Conservation (phyloP, 1,140 invertebrate genomes). For the Drosophila tristis region DNA sequence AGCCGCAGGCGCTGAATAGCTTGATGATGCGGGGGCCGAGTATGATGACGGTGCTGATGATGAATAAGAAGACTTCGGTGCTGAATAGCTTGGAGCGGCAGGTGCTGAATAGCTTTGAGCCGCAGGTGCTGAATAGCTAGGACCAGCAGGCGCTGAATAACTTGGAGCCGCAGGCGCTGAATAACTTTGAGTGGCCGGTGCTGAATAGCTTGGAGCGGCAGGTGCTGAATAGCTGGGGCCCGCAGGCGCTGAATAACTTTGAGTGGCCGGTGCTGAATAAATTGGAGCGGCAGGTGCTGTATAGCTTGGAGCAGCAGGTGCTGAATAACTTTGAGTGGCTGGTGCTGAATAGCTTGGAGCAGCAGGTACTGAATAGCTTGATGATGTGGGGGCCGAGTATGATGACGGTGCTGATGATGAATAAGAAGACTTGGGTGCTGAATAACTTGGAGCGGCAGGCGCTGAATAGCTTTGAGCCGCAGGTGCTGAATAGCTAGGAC, state of each 20-base stretch:
- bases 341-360: conserved; percentile 17
- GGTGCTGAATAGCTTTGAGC: conserved; percentile 30
- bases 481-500: neutral
- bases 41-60: neutral
- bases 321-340: conserved; percentile 26
- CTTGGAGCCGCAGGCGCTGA: conserved; percentile 21
- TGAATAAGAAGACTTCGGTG: conserved; percentile 6
- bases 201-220: conserved; percentile 18
- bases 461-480: conserved; percentile 11
- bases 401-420: conserved; percentile 10
- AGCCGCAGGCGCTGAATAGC: conserved; percentile 26
- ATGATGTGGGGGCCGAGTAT: conserved; percentile 17
- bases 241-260: conserved; percentile 34
- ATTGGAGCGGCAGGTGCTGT: conserved; percentile 34
- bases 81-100: conserved; percentile 20
- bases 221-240: conserved; percentile 36
- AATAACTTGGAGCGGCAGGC: neutral
- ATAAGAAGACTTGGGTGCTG: conserved; percentile 9
- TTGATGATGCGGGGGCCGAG: conserved; percentile 18
- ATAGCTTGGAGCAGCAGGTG: conserved; percentile 31
- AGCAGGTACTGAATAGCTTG: conserved; percentile 30
- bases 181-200: conserved; percentile 9
- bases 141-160: conserved; percentile 21
- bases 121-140: conserved; percentile 23
- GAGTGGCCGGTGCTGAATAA: conserved; percentile 23